A percentile compares a stretch with the other conserved stretches of the same genome.
phyloP scores from a whole-genome alignment of 2,113 vertebrate species.

The Rhea pennata region DNA sequence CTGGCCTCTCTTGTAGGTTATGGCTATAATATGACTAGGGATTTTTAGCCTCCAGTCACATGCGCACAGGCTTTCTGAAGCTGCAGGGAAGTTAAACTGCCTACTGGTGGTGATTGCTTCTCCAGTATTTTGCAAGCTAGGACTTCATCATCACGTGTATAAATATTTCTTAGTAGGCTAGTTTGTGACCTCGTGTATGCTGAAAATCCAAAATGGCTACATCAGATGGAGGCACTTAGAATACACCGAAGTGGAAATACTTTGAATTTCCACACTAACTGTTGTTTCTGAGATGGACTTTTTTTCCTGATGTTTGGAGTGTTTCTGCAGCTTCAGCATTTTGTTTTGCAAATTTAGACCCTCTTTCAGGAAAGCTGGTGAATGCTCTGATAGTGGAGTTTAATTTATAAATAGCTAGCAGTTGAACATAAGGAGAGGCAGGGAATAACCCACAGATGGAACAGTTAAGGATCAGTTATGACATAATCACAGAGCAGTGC shows the following conservation, averaged over 20 bases:
- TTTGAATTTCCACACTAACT: slow-evolving; percentile 14
- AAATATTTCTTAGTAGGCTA: slow-evolving; percentile 19
- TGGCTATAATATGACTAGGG: slow-evolving; percentile 9
- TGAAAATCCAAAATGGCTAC: slow-evolving; percentile 22
- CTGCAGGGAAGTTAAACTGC: neutral
- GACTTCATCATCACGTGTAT: slow-evolving; percentile 23
- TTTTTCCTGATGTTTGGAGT: neutral
- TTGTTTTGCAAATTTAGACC: slow-evolving; percentile 42
- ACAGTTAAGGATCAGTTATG: slow-evolving; percentile 33
- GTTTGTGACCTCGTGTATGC: neutral
- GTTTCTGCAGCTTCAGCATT: slow-evolving; percentile 53
- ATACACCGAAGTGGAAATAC: slow-evolving; percentile 27
- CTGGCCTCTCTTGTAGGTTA: slow-evolving; percentile 1
- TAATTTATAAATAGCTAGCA: slow-evolving; percentile 52
- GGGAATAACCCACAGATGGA: slow-evolving; percentile 49
- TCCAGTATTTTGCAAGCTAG: neutral
- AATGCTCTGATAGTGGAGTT: slow-evolving; percentile 34
- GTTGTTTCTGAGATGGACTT: slow-evolving; percentile 3
- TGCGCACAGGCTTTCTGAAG: slow-evolving; percentile 18
- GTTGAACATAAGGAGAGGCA: slow-evolving; percentile 20
- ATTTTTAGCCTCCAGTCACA: slow-evolving; percentile 30
- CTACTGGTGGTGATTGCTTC: slow-evolving; percentile 35
- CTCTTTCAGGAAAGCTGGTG: slow-evolving; percentile 44
- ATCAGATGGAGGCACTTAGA: neutral
- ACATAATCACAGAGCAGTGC: slow-evolving; percentile 8